Evolutionary conservation across 2,888 invertebrate species (phyloP).

Genomic region (Luperina nickerlii): DNA sequence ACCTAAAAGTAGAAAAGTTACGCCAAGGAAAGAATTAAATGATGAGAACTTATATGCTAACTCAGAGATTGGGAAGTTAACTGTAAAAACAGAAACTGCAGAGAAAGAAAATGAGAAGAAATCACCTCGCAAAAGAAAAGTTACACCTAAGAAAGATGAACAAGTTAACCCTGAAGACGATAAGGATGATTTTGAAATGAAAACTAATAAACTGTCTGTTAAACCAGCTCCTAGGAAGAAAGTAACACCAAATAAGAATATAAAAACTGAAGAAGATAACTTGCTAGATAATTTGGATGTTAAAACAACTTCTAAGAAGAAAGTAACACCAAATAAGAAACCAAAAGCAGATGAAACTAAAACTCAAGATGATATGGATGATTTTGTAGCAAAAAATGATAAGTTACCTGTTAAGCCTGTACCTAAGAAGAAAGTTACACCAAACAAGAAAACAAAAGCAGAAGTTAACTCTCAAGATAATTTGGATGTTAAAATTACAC

Average conservation of each 20-base stretch:
- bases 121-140: conserved; percentile 61
- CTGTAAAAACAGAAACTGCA: conserved; percentile 21
- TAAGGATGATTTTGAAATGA: conserved; percentile 60
- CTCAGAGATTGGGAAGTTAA: conserved; percentile 38
- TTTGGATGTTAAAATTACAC: conserved; percentile 42
- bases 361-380: conserved; percentile 46
- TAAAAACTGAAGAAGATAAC: conserved; percentile 15
- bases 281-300: conserved; percentile 49
- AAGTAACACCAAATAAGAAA: conserved; percentile 38
- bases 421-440: conserved; percentile 46
- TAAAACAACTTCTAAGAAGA: conserved; percentile 44
- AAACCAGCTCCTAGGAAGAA: conserved; percentile 45
- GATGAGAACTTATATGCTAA: conserved; percentile 46
- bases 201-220: conserved; percentile 36
- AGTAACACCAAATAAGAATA: conserved; percentile 53
- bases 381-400: conserved; percentile 53
- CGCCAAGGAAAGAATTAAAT: conserved; percentile 66
- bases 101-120: conserved; percentile 39
- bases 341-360: conserved; percentile 13
- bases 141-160: conserved; percentile 52
- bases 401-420: conserved; percentile 36
- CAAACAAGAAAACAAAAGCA: conserved; percentile 14
- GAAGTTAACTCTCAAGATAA: conserved; percentile 32
- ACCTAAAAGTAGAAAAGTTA: conserved; percentile 66
- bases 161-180: conserved; percentile 38